phyloP scores from a whole-genome alignment of 2,797 vertebrate species.

The Cercopithecus petaurista region DNA sequence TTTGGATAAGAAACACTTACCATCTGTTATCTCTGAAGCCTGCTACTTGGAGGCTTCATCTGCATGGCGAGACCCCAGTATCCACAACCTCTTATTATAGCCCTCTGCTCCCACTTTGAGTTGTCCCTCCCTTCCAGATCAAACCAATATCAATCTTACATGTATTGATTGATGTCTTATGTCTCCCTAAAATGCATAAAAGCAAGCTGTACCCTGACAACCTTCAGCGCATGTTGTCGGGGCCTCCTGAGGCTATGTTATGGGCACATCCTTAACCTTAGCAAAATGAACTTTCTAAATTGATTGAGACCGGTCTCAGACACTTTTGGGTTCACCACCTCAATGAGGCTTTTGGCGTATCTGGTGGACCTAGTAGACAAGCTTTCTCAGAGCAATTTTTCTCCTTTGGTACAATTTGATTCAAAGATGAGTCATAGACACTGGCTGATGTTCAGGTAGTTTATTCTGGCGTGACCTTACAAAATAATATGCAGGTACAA shows the following conservation, averaged over 20 bases:
- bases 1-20: background rate
- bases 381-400: background rate
- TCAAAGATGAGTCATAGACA: background rate
- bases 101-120: background rate
- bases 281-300: background rate
- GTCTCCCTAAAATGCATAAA: background rate
- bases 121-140: background rate
- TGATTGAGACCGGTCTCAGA: background rate
- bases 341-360: fast-evolving
- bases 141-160: background rate
- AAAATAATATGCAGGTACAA: background rate
- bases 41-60: background rate
- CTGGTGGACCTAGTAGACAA: background rate
- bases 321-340: background rate
- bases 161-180: background rate
- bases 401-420: background rate
- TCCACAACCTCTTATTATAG: background rate
- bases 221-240: background rate
- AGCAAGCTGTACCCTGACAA: background rate
- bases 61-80: background rate
- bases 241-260: background rate
- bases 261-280: background rate
- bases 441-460: background rate
- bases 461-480: background rate
- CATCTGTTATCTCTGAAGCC: background rate